Base-by-base conservation (phyloP, 2,888 invertebrate species). In the Drosophila pullipes region DNA sequence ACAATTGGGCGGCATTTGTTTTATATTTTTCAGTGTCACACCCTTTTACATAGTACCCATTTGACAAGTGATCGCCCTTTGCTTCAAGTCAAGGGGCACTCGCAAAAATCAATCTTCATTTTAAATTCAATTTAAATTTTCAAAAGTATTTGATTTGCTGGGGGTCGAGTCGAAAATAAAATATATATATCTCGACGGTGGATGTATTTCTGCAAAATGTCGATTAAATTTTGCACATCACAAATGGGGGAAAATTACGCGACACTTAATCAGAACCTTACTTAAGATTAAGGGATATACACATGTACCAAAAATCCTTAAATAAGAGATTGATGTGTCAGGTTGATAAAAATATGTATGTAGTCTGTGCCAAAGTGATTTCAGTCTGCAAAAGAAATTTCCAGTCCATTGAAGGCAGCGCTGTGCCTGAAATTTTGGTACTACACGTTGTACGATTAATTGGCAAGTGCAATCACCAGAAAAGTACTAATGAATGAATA, bases 21-120 rank as follows among this genome's bases (percentile, higher is more conserved):
- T 77, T 74, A 72, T 64, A 77, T 62, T 74, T 83, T 76, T 71
- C 65, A 72, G 63, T 69, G 81, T 81, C 81, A 41, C 69, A 67
- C 44, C 54, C 62, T 49, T 63, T 49, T 54, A 33, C 35, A 22
- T 54, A n/a, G 44, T 13, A 28, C 54, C 30, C 63, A 41, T 63
- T 73, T 65, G 66, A 64, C 69, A 76, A 73, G 66, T 61, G 67
- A 41, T 28, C 55, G 67, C 55, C 69, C 60, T 69, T 67, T 50
- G 49, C 52, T 44, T 35, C 25, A 66, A 73, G 69, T 78, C 78
- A 74, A 79, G 75, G 47, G 70, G 39, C 72, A 66, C 69, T 52
- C 41, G 52, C 76, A 69, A 82, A 85, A 89, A 90, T 90, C 89
- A 89, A 89, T 89, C 89, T 89, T 87, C 75, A 89, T 89, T 90